Conservation (phyloP, 2,113 vertebrate species). For the Diadophis punctatus region DNA sequence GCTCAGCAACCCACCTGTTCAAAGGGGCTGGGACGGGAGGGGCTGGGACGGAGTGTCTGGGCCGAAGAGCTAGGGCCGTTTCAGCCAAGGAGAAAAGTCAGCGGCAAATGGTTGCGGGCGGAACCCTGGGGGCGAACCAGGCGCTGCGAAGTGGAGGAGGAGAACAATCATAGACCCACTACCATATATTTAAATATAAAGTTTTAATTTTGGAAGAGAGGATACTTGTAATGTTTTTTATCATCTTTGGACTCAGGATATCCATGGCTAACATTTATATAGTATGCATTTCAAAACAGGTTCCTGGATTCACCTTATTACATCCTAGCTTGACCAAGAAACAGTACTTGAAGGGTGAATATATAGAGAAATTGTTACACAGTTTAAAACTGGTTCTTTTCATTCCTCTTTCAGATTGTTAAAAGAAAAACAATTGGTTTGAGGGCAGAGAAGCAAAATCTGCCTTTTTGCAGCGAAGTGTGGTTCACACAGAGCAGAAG, state of each 20-base stretch:
- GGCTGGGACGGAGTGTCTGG: no score
- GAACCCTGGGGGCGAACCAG: no score
- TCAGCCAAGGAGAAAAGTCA: no score
- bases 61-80: no score
- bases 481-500: background rate
- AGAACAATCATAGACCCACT: background rate
- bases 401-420: background rate
- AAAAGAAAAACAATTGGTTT: background rate
- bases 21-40: no score
- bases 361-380: background rate
- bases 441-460: background rate
- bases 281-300: background rate
- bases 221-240: background rate
- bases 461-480: background rate
- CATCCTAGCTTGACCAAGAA: background rate
- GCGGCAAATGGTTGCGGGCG: no score
- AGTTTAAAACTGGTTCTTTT: background rate
- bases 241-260: background rate
- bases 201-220: background rate
- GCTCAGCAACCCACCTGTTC: no score
- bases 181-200: background rate
- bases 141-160: no score
- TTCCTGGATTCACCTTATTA: background rate
- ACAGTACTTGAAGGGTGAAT: background rate
- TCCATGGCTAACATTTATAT: background rate